phyloP scores from a whole-genome alignment of 2,888 invertebrate species.

The Papilio elwesi region DNA sequence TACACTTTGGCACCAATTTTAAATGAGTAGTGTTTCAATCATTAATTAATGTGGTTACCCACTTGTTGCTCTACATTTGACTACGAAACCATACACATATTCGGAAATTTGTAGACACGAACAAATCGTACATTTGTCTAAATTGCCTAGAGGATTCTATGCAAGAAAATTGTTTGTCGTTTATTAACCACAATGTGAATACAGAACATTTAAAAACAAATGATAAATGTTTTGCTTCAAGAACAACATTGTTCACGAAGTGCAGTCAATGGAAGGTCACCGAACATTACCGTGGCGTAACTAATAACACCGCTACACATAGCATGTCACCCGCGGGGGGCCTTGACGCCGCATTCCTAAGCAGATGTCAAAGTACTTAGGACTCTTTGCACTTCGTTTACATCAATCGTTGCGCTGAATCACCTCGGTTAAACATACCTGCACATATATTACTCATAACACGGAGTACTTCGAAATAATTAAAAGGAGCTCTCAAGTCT shows the following conservation, averaged over 20 bases:
- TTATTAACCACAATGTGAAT: not conserved
- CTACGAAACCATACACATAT: no score
- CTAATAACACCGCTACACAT: conserved; percentile 51
- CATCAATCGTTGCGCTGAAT: conserved; percentile 44
- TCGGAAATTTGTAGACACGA: no score
- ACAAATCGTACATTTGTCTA: no score
- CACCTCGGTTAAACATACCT: conserved; percentile 36
- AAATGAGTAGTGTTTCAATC: no score
- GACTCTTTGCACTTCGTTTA: conserved; percentile 51
- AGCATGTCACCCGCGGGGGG: conserved; percentile 59
- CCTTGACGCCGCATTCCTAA: conserved; percentile 75
- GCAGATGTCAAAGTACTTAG: conserved; percentile 76
- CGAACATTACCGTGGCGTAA: conserved; percentile 32
- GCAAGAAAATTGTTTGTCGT: not conserved
- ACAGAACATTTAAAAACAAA: not conserved
- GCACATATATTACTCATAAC: conserved; percentile 34
- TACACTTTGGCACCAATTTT: no score
- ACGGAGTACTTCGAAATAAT: no score
- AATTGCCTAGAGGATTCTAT: no score
- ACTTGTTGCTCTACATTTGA: no score
- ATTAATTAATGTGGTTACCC: no score
- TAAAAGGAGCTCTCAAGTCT: not conserved
- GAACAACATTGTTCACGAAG: conserved; percentile 13
- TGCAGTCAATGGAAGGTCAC: not conserved
- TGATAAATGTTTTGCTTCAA: not conserved